Evolutionary conservation across 2,888 invertebrate genomes (phyloP).

Genomic region (Agonum fuliginosum): DNA sequence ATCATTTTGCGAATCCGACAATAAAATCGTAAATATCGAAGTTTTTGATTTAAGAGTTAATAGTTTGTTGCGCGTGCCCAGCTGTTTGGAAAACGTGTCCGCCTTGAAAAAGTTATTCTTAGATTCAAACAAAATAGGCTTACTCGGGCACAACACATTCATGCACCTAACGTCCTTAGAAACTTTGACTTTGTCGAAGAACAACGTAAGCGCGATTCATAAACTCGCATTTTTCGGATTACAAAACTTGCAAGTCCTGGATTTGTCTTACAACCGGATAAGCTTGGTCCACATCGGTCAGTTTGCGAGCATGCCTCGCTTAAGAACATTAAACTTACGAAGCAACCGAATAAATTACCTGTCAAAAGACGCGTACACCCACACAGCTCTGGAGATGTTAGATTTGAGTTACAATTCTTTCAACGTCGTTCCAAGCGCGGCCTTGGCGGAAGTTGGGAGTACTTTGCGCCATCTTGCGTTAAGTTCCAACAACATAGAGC

Average conservation of each 20-base stretch:
- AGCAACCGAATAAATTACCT: constrained; percentile 84
- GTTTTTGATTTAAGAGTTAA: constrained; percentile 84
- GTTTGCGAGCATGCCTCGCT: constrained; percentile 84
- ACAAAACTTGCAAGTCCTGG: constrained; percentile 84
- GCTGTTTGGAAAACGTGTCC: constrained; percentile 80
- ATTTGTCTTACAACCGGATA: constrained; percentile 85
- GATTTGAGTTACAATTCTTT: constrained; percentile 87
- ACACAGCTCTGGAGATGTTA: constrained; percentile 86
- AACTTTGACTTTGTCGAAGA: constrained; percentile 83
- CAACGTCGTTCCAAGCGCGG: constrained; percentile 84
- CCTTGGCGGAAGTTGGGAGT: constrained; percentile 86
- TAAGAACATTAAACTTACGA: constrained; percentile 83
- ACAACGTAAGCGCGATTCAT: constrained; percentile 82
- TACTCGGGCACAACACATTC: constrained; percentile 84
- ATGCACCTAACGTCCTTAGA: constrained; percentile 82
- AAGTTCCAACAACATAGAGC: constrained; percentile 87
- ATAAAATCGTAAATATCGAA: constrained; percentile 77
- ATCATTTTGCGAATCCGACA: constrained; percentile 72
- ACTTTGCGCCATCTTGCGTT: constrained; percentile 87
- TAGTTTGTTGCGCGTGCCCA: constrained; percentile 79
- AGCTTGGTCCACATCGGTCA: constrained; percentile 86
- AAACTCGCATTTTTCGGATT: constrained; percentile 86
- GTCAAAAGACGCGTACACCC: constrained; percentile 86
- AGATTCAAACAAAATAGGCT: constrained; percentile 83
- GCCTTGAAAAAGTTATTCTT: constrained; percentile 82